Evolutionary conservation across 2,888 invertebrate species (phyloP), one percentile per base, ranked within the genome.

Genomic region (Lochmaea capreae): DNA sequence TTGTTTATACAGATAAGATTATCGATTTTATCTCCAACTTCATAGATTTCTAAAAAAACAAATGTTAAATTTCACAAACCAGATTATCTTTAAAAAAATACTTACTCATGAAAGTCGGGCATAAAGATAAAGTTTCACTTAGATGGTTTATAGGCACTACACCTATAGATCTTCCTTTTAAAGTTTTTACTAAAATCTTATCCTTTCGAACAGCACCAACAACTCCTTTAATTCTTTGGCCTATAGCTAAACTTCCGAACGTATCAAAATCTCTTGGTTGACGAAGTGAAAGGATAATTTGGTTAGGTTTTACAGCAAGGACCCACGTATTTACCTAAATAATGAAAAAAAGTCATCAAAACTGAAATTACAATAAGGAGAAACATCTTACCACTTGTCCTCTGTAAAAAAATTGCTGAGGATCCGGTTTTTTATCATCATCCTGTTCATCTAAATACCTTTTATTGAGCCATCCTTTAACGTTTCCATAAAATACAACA

Each of bases 401-500:
- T 5, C 89, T 74, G 68, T 89, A 89, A 85, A 90, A 91, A 72
- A 90, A 88, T 70, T 88, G 86, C 0, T 83, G 46, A 12, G 89
- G 85, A 75, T 85, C 84, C n/a, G 71, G 72, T 22, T 77, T 75
- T 14, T 68, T 67, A 43, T 81, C 78, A 6, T 78, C 72, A 72
- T 82, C 78, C 8, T 74, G 76, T n/a, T 66, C 67, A 49, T 11
- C 85, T 78, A 8, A 86, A 66, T 0, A 83, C 82, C 49, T 88
- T 84, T 33, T 80, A 80, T 75, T 78, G 16, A 84, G 85, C 85
- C 86, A 89, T 0, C 91, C 92, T 46, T 84, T 86, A 65, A 91
- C 87, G 78, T 89, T 87, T 79, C 89, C 89, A 85, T 91, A 92
- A 87, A 93, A 93, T 65, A 87, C 84, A 1, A 93, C 88, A 57